These are phyloP conservation scores for Leucozona laternaria DNA, from an alignment of 2,888 invertebrate genomes.

Conservation along the genomic window DNA sequence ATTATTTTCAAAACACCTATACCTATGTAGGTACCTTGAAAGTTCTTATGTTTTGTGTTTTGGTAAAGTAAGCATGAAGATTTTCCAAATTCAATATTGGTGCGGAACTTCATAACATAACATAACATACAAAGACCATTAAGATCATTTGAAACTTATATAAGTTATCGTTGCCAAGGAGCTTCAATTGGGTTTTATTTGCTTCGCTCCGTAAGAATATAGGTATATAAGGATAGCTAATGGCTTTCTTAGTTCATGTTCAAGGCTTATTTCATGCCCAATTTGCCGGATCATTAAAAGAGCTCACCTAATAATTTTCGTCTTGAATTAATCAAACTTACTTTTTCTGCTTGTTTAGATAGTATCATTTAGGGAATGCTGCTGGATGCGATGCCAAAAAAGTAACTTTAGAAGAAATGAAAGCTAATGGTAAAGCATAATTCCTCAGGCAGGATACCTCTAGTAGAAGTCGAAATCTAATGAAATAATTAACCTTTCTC, in stretches of 20 bases:
- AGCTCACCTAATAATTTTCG: not conserved
- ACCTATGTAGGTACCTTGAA: not conserved
- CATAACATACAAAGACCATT: not conserved
- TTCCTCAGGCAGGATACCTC: conserved; percentile 19
- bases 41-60: not conserved
- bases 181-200: not conserved
- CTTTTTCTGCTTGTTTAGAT: not conserved
- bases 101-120: not conserved
- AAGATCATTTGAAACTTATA: not conserved
- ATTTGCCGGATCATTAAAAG: conserved; percentile 6
- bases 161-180: not conserved
- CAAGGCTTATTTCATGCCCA: conserved; percentile 5
- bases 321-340: conserved; percentile 19
- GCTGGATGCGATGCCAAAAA: not conserved
- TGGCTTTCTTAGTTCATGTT: not conserved
- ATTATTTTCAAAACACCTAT: not conserved
- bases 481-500: conserved; percentile 70
- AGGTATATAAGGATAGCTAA: not conserved
- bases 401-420: conserved; percentile 45
- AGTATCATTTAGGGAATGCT: not conserved
- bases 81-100: not conserved
- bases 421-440: conserved; percentile 46
- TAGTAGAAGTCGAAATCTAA: conserved; percentile 46
- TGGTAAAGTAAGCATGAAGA: not conserved
- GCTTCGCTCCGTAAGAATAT: not conserved